These are phyloP conservation scores for Sebastes schlegelii DNA, from an alignment of 2,113 vertebrate species.

Conservation along the genomic window DNA sequence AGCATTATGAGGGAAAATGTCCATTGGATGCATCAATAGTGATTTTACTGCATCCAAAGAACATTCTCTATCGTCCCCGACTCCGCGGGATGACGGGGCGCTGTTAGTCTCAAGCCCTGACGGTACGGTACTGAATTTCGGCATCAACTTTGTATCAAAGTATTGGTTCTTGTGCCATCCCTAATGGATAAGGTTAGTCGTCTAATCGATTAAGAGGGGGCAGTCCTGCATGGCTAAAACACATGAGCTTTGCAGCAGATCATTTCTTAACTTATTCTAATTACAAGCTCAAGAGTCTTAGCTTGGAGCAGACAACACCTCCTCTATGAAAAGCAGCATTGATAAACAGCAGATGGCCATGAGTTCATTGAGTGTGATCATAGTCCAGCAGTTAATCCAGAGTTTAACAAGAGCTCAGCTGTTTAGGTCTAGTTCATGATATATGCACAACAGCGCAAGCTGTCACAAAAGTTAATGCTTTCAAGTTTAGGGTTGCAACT, in stretches of 20 bases:
- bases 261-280: neutral
- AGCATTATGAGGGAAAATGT: too few species aligned
- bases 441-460: slow-evolving; percentile 9
- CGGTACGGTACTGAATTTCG: too few species aligned
- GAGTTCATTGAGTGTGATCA: slow-evolving; percentile 7
- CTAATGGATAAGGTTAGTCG: too few species aligned
- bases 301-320: neutral
- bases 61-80: too few species aligned
- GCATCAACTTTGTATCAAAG: too few species aligned
- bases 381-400: slow-evolving; percentile 11
- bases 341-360: slow-evolving; percentile 29
- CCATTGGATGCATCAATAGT: too few species aligned
- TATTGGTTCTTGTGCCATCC: too few species aligned
- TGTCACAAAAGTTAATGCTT: neutral
- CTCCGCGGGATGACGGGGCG: too few species aligned
- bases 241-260: neutral
- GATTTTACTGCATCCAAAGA: too few species aligned
- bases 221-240: neutral
- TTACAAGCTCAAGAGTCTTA: neutral
- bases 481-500: too few species aligned
- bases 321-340: slow-evolving; percentile 7
- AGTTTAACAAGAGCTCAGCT: slow-evolving; percentile 21
- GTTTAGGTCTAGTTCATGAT: neutral
- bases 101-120: too few species aligned
- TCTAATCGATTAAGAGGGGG: too few species aligned